Evolutionary conservation across 2,113 vertebrate species (phyloP).

Genomic region (Rhinolophus sinicus): DNA sequence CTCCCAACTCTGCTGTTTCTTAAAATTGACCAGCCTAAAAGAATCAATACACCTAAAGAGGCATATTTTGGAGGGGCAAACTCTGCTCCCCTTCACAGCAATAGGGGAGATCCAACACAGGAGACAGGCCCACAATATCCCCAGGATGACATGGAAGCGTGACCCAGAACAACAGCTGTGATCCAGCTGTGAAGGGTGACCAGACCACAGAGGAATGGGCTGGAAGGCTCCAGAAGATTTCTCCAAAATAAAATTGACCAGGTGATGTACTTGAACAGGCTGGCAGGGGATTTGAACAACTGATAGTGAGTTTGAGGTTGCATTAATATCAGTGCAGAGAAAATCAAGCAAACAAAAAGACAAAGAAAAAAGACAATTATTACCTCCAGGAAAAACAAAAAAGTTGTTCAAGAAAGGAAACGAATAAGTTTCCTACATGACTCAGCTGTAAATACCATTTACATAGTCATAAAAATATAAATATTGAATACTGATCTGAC

Average conservation of each 20-base stretch:
- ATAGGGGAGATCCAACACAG: neutral
- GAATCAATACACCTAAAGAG: too few relatives aligned
- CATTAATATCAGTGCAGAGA: neutral
- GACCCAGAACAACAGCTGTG: neutral
- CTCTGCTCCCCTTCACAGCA: too few relatives aligned
- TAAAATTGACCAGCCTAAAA: too few relatives aligned
- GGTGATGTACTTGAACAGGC: neutral
- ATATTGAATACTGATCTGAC: neutral
- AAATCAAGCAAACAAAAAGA: neutral
- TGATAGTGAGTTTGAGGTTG: neutral
- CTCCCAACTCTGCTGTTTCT: too few relatives aligned
- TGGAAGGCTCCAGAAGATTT: neutral
- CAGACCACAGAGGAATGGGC: neutral
- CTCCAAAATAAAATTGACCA: neutral
- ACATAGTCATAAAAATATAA: neutral
- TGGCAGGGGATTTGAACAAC: neutral
- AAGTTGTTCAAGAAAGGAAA: neutral
- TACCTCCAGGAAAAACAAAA: neutral
- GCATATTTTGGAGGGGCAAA: too few relatives aligned
- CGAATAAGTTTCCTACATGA: neutral
- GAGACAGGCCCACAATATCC: neutral
- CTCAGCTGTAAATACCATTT: neutral
- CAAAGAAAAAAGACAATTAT: neutral
- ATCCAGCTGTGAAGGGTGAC: neutral
- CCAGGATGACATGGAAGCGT: neutral